phyloP scores from a whole-genome alignment of 2,797 vertebrate genomes.

The Gobio occitaniae region DNA sequence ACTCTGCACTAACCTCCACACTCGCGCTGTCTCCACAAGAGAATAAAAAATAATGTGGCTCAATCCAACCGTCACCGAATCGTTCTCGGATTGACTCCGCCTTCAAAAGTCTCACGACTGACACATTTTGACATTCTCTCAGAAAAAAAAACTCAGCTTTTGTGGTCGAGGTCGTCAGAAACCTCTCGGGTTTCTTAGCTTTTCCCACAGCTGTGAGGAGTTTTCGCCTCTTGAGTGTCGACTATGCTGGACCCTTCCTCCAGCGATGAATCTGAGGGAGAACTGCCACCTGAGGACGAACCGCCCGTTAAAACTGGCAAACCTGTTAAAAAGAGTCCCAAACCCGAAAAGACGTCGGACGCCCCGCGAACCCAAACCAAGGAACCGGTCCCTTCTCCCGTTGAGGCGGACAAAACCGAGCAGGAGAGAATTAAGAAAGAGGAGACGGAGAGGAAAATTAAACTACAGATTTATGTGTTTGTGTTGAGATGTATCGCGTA shows the following conservation, averaged over 20 bases:
- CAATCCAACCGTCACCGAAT: slow-evolving; percentile 47
- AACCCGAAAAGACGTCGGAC: slow-evolving; percentile 61
- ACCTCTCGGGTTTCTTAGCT: slow-evolving; percentile 22
- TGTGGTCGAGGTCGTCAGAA: slow-evolving; percentile 17
- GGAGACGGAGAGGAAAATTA: slow-evolving; percentile 84
- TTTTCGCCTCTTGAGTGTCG: slow-evolving; percentile 37
- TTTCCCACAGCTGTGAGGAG: slow-evolving; percentile 41
- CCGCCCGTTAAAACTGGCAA: slow-evolving; percentile 51
- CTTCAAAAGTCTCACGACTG: slow-evolving; percentile 65
- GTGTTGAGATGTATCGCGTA: slow-evolving; percentile 91
- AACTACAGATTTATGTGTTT: slow-evolving; percentile 93
- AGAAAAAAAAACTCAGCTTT: slow-evolving; percentile 56
- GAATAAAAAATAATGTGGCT: neutral
- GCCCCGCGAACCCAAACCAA: slow-evolving; percentile 68
- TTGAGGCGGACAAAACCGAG: slow-evolving; percentile 76
- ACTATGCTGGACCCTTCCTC: slow-evolving; percentile 95
- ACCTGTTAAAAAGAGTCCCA: slow-evolving; percentile 56
- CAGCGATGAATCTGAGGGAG: slow-evolving; percentile 90
- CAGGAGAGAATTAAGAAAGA: slow-evolving; percentile 72
- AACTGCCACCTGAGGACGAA: slow-evolving; percentile 76
- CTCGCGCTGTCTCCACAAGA: slow-evolving; percentile 24
- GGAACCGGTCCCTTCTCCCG: slow-evolving; percentile 77
- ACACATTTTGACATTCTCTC: slow-evolving; percentile 60
- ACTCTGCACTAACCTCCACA: slow-evolving; percentile 27
- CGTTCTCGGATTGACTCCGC: slow-evolving; percentile 68